phyloP scores from a whole-genome alignment of 1,140 invertebrate species.

The Pantala flavescens region DNA sequence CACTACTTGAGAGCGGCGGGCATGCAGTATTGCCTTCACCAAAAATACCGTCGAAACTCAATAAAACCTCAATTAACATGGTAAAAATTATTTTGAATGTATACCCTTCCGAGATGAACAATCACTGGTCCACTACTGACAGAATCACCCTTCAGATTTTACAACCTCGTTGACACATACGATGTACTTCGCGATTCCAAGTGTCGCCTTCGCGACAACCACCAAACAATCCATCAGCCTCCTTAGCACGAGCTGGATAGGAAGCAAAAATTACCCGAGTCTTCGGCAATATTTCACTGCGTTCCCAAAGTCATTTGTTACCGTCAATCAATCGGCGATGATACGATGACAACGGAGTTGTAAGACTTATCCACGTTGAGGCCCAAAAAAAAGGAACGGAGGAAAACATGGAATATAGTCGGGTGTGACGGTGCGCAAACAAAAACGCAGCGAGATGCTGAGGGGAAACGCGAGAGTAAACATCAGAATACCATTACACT shows the following conservation, averaged over 20 bases:
- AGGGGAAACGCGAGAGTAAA: not conserved
- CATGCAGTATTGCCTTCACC: too few species aligned
- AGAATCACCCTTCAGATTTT: too few species aligned
- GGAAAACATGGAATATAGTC: not conserved
- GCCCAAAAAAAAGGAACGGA: not conserved
- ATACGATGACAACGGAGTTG: not conserved
- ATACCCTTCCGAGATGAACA: too few species aligned
- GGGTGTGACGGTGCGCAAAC: not conserved
- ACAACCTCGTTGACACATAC: too few species aligned
- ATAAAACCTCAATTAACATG: too few species aligned
- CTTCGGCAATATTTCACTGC: not conserved
- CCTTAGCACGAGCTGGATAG: not conserved
- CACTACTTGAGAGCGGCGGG: too few species aligned
- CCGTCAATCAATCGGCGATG: conserved; percentile 2
- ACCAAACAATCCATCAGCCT: not conserved
- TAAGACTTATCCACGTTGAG: not conserved
- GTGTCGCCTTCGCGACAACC: not conserved
- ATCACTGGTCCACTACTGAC: too few species aligned
- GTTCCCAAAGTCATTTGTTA: not conserved
- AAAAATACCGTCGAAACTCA: too few species aligned
- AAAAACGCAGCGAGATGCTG: not conserved
- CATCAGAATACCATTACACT: too few species aligned
- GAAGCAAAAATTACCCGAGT: not conserved
- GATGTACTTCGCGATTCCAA: not conserved
- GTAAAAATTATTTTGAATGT: too few species aligned